Base-by-base conservation (phyloP, 1,140 invertebrate genomes). In the Macrotrachela quadricornifera region DNA sequence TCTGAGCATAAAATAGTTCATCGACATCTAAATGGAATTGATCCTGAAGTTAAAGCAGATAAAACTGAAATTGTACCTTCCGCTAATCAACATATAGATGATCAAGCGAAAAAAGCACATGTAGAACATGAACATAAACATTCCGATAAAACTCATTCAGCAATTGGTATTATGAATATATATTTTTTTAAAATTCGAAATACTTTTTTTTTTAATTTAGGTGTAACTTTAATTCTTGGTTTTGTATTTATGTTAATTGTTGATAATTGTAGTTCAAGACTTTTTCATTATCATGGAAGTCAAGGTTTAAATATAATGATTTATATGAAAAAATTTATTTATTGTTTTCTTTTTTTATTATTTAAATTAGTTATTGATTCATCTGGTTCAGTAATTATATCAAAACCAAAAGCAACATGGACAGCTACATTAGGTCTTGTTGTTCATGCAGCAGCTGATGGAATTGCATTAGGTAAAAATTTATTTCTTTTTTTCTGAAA, bases 211-310 rank as follows among this genome's bases (percentile, higher is more conserved):
- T 30, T 30, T 30, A 2, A 4, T 30, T 30, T 84, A 59, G 82
- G 83, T 43, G 66, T 82, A 30, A 76, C 79, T 37, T 70, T 85
- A 38, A 77, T 85, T n/a, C 61, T 80, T 38, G 82, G 90, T 15
- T 99, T 99, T 71, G 77, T 96, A 16, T 90, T 97, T 63, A 97
- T 99, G 92, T 73, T 97, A 47, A 66, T 97, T 10, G 80, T 99
- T 4, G 92, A 97, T 70, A 85, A 92, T 60, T 70, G 72, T 40
- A 63, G 73, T 54, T 74, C 74, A 17, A 61, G 67, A 17, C 11
- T 48, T 8, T 55, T 30, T 13, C 44, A 54, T 45, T 30, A 44
- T 30, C 39, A 30, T 30, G 21, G 21, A 30, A 30, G 21, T 30
- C 21, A 30, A 30, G 21, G 21, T 30, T 30, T 30, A 4, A 4